Conservation (phyloP, 2,888 invertebrate genomes). For the Melangyna quadrimaculata region DNA sequence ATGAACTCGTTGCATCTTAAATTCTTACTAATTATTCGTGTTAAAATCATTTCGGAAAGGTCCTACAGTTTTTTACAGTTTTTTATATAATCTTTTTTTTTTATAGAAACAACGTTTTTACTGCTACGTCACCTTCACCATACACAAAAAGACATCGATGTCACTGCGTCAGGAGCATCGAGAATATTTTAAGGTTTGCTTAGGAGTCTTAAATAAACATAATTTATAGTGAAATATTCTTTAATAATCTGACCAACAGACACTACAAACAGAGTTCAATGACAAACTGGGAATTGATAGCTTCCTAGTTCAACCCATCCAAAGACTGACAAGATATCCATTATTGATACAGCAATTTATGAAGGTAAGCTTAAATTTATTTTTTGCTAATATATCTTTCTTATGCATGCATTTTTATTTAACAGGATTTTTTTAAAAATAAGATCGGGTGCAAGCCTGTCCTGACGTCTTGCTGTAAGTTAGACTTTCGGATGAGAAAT, state of each 20-base stretch:
- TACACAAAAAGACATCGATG: constrained; percentile 80
- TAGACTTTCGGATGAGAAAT: constrained; percentile 79
- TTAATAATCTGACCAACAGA: constrained; percentile 65
- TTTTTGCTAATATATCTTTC: not conserved
- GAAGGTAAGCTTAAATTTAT: constrained; percentile 74
- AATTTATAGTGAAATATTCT: not conserved
- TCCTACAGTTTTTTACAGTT: no score
- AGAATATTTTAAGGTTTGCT: constrained; percentile 77
- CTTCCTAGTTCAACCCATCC: constrained; percentile 81
- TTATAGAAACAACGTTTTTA: constrained; percentile 79
- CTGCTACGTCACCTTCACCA: constrained; percentile 80
- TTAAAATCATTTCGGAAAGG: no score
- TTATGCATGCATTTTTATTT: not conserved
- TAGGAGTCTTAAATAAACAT: not conserved
- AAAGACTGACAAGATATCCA: constrained; percentile 81
- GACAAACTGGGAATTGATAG: constrained; percentile 81
- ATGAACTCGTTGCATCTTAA: no score
- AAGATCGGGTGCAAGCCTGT: constrained; percentile 80
- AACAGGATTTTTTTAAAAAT: constrained; percentile 78
- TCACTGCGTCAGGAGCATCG: constrained; percentile 78
- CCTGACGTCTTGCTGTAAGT: constrained; percentile 78
- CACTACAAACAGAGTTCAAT: constrained; percentile 78
- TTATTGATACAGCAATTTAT: constrained; percentile 80
- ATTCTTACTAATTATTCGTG: no score
- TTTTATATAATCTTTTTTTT: no score